Evolutionary conservation across 2,113 vertebrate species (phyloP).

Genomic region (Stegastes partitus): DNA sequence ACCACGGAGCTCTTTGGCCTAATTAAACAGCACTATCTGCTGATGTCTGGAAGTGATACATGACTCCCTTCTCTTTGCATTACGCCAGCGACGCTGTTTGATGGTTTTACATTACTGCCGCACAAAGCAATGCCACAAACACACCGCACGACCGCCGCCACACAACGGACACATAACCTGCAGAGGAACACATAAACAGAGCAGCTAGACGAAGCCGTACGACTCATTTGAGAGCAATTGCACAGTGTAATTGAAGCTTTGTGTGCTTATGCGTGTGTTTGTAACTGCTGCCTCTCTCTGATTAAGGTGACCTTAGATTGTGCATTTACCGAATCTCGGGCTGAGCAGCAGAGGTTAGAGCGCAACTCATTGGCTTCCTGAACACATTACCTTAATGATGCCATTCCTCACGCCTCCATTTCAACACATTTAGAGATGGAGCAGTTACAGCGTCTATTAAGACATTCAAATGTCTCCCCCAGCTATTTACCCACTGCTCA

Average conservation of each 20-base stretch:
- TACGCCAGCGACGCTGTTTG: constrained; percentile 44
- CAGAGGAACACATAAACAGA: constrained; percentile 55
- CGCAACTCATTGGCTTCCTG: constrained; percentile 73
- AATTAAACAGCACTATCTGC: constrained; percentile 3
- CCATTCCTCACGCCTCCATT: constrained; percentile 74
- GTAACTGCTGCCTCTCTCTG: constrained; percentile 52
- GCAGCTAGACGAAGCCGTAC: constrained; percentile 46
- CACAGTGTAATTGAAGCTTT: constrained; percentile 61
- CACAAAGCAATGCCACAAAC: constrained; percentile 40
- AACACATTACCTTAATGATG: constrained; percentile 81
- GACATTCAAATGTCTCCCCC: constrained; percentile 77
- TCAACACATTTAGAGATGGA: constrained; percentile 69
- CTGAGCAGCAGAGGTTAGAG: constrained; percentile 75
- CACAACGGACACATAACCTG: constrained; percentile 44
- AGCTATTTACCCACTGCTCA: constrained; percentile 67
- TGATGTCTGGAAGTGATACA: constrained; percentile 41
- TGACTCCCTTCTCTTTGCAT: constrained; percentile 49
- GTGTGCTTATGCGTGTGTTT: constrained; percentile 54
- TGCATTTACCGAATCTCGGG: constrained; percentile 65
- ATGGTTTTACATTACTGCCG: constrained; percentile 16
- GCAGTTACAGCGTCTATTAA: constrained; percentile 72
- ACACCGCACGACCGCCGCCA: constrained; percentile 34
- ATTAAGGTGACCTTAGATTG: constrained; percentile 78
- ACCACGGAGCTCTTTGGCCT: neutral
- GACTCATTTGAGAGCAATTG: constrained; percentile 69